Conservation (phyloP, 2,888 invertebrate species). For the Eupsilia transversa region DNA sequence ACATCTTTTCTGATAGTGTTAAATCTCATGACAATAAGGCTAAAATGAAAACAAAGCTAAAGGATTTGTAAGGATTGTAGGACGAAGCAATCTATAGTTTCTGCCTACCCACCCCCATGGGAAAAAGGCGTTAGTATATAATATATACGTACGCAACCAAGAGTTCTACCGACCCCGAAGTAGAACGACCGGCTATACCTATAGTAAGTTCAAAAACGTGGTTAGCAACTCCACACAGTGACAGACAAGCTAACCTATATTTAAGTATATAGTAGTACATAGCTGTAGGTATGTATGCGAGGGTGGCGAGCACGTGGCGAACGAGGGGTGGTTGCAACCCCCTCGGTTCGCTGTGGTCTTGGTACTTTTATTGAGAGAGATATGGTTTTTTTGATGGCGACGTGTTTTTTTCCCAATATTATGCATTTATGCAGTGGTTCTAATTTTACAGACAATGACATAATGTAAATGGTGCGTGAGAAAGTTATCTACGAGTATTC, state of each 20-base stretch:
- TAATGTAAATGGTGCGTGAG: background rate
- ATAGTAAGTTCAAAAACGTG: constrained; percentile 58
- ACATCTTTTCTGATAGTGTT: background rate
- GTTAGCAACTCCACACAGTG: constrained; percentile 65
- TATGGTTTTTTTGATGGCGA: background rate
- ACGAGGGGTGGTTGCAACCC: constrained; percentile 76
- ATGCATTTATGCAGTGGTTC: background rate
- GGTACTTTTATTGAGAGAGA: constrained; percentile 65
- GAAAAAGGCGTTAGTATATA: constrained; percentile 16
- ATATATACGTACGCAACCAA: constrained; percentile 7
- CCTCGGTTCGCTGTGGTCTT: constrained; percentile 76
- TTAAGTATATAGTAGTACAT: constrained; percentile 77
- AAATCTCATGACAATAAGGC: background rate
- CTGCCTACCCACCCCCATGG: constrained; percentile 3
- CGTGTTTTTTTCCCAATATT: constrained; percentile 4
- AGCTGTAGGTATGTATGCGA: constrained; percentile 59
- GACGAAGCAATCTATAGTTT: background rate
- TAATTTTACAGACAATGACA: background rate
- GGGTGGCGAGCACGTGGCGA: constrained; percentile 82
- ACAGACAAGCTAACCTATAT: constrained; percentile 83
- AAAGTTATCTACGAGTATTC: background rate
- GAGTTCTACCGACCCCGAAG: constrained; percentile 39
- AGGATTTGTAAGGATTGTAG: background rate
- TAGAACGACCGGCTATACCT: constrained; percentile 38
- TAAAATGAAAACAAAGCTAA: background rate